Evolutionary conservation across 2,797 vertebrate genomes (phyloP), one percentile per base, ranked within the genome.

Genomic region (Sebastes diaconus): DNA sequence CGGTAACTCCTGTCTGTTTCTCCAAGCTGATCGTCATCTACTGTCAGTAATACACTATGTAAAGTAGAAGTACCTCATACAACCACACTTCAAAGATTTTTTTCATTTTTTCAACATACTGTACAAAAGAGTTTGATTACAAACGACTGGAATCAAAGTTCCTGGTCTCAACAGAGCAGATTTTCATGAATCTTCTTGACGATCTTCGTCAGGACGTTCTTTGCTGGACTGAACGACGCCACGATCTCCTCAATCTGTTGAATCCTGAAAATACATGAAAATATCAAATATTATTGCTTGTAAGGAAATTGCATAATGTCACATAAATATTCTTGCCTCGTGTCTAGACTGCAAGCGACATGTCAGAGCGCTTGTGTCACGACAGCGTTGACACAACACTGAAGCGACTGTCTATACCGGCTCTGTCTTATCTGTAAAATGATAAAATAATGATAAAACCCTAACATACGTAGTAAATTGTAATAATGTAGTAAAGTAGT

Each of bases 201-300:
- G 9, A 93, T 92, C 77, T 89, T 93, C 0, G 95, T 96, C 80
- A 96, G 68, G 65, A 94, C 83, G 29, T 94, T 93, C 39, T 82
- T 94, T 50, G 29, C 68, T 16, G 95, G 95, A 83, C 68, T 86
- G 69, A 94, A 83, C 1, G 91, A 92, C 0, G 87, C 77, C 50
- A 96, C 55, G 0, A 95, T 89, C 18, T 94, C 90, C 60, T 95
- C 84, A 12, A 96, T 87, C 84, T 95, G 92, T 14, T 92, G 84
- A 22, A 89, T 80, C 74, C 96, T 96, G 86, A 20, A 80, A 82
- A 73, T 7, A 63, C 25, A 82, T 20, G 2, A 14, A 52, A 39
- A 84, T 1, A 50, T 50, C 1, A 54, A 13, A 57, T 20, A 22
- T 36, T n/a, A 72, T 4, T 5, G 10, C n/a, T 32, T 46, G 8